phyloP scores from a whole-genome alignment of 2,797 vertebrate genomes.

The Spinibarbus caldwelli region DNA sequence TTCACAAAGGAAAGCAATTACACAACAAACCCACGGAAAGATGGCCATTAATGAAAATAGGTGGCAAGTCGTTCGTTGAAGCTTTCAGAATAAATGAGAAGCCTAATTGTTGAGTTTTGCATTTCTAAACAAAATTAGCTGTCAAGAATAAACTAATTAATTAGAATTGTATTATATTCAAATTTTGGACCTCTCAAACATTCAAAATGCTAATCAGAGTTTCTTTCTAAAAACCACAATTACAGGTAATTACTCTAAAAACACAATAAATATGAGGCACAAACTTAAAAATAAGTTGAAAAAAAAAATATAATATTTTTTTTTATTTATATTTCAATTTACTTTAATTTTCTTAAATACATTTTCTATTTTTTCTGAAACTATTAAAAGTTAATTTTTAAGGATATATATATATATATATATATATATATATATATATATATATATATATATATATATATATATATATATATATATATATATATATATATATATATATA shows the following conservation, averaged over 20 bases:
- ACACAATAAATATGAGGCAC: background rate
- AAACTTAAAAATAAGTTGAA: background rate
- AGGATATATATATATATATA: no score
- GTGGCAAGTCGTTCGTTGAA: conserved; percentile 2
- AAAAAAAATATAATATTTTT: no score
- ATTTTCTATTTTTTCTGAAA: no score
- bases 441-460: no score
- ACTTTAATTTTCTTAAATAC: no score
- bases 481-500: no score
- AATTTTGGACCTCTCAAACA: background rate
- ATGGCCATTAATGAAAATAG: background rate
- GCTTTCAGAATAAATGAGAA: conserved; percentile 41
- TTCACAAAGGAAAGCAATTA: background rate
- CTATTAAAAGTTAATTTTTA: no score
- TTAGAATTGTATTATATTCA: background rate
- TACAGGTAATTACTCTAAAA: background rate
- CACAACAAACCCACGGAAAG: background rate
- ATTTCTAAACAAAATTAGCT: conserved; percentile 13
- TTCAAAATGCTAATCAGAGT: background rate
- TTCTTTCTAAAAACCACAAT: background rate
- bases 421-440: no score
- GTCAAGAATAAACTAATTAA: background rate
- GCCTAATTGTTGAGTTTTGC: background rate
- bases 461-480: no score
- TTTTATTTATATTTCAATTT: no score